phyloP scores from a whole-genome alignment of 2,797 vertebrate genomes.

The Spinus olivaceus region DNA sequence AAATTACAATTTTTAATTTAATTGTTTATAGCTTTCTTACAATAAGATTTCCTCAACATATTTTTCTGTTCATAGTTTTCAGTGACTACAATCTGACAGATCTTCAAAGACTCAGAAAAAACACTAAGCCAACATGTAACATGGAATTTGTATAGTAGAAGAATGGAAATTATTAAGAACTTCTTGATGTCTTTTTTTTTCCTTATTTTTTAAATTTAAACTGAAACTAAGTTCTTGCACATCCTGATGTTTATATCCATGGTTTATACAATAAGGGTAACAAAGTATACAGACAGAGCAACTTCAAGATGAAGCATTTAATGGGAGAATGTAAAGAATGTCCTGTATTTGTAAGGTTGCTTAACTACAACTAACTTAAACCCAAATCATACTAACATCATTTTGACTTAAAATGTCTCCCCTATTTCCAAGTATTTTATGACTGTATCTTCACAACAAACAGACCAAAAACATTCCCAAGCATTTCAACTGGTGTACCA shows the following conservation, averaged over 20 bases:
- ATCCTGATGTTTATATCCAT: not conserved
- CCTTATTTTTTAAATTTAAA: not conserved
- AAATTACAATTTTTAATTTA: not conserved
- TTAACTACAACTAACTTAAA: not conserved
- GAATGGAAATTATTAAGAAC: not conserved
- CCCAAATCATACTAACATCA: not conserved
- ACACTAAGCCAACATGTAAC: conserved; percentile 45
- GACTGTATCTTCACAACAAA: not conserved
- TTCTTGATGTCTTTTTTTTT: not conserved
- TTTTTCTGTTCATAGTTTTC: not conserved
- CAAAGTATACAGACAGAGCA: not conserved
- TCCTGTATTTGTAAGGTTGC: not conserved
- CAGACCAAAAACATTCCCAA: not conserved
- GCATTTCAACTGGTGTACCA: not conserved
- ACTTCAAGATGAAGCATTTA: not conserved
- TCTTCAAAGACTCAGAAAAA: not conserved
- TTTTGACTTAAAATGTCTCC: not conserved
- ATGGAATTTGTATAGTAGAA: conserved; percentile 4
- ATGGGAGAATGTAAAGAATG: not conserved
- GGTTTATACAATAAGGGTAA: not conserved
- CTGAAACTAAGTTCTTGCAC: not conserved
- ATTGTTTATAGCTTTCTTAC: not conserved
- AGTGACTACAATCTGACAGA: not conserved
- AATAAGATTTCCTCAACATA: not conserved
- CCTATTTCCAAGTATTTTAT: not conserved